Evolutionary conservation across 1,140 invertebrate species (phyloP).

Genomic region (Drosophila prosaltans): DNA sequence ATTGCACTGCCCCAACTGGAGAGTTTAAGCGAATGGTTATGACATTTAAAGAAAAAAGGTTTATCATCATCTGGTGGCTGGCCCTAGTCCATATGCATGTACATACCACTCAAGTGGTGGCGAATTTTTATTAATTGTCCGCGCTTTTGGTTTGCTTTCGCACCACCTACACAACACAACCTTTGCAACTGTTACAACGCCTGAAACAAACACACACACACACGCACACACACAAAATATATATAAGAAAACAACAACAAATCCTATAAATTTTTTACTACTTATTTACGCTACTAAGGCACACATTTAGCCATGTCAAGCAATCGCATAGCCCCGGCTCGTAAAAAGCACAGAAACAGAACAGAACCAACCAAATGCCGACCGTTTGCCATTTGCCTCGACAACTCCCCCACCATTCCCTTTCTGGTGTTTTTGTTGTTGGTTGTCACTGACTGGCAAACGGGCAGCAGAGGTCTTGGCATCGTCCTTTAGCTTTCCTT

Average conservation of each 20-base stretch:
- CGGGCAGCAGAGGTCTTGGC: slow-evolving; percentile 25
- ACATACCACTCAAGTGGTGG: slow-evolving; percentile 29
- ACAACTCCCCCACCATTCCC: background rate
- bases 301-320: slow-evolving; percentile 80
- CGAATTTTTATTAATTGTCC: slow-evolving; percentile 70
- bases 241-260: slow-evolving; percentile 28
- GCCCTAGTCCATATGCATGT: background rate
- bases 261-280: slow-evolving; percentile 82
- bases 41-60: slow-evolving; percentile 55
- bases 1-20: slow-evolving; percentile 47
- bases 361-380: slow-evolving; percentile 15
- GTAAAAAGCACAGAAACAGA: slow-evolving; percentile 56
- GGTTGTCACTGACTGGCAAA: slow-evolving; percentile 56
- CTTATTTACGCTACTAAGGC: slow-evolving; percentile 80
- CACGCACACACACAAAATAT: background rate
- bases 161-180: slow-evolving; percentile 23
- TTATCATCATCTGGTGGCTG: slow-evolving; percentile 50
- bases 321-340: slow-evolving; percentile 72
- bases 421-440: slow-evolving; percentile 26
- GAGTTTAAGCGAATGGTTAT: background rate
- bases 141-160: slow-evolving; percentile 50
- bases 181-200: slow-evolving; percentile 65
- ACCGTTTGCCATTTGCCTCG: slow-evolving; percentile 5
- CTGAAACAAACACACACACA: slow-evolving; percentile 30
- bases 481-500: slow-evolving; percentile 18